Evolutionary conservation across 2,888 invertebrate species (phyloP), one percentile per base, ranked within the genome.

Genomic region (Epirrhoe alternata): DNA sequence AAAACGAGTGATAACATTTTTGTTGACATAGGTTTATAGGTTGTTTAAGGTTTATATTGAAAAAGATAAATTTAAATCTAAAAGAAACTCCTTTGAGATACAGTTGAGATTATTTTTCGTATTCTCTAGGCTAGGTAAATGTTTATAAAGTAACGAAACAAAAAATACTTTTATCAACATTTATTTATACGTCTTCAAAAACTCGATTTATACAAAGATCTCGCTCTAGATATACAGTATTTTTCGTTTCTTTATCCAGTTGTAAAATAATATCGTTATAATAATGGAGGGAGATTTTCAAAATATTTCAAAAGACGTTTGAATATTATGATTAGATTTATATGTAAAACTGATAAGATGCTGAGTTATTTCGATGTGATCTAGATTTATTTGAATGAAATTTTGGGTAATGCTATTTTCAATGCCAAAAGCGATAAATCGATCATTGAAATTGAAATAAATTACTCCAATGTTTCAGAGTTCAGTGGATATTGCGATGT

Each of bases 151-250:
- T 10, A 1, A 8, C 7, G 10, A 38, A 38, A 38, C 35, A 38
- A 38, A 42, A 42, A 42, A 42, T 42, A 42, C 3, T 4, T 38
- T 12, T 12, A 38, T 12, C 8, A 38, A 38, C 10, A 12, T 38
- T 38, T 38, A 1, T 10, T 1, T 10, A 12, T 38, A 10, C 10
- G 12, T 38, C 38, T 38, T 38, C 12, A 12, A 1, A 38, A 63
- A 60, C 24, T 52, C 74, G 75, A 75, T 77, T 66, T 77, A 77
- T 78, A 67, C 74, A 57, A 64, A 38, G 70, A 70, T 69, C 73
- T 77, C 64, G 68, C 33, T 14, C 55, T 24, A 77, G 78, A 77
- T 80, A 72, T 73, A 75, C 75, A 71, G 70, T 58, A 67, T 68
- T 61, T 74, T 70, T 70, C 70, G 66, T 68, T 65, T 65, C 60